Evolutionary conservation across 1,140 invertebrate genomes (phyloP), one percentile per base, ranked within the genome.

Genomic region (Drosophila kanapiae): DNA sequence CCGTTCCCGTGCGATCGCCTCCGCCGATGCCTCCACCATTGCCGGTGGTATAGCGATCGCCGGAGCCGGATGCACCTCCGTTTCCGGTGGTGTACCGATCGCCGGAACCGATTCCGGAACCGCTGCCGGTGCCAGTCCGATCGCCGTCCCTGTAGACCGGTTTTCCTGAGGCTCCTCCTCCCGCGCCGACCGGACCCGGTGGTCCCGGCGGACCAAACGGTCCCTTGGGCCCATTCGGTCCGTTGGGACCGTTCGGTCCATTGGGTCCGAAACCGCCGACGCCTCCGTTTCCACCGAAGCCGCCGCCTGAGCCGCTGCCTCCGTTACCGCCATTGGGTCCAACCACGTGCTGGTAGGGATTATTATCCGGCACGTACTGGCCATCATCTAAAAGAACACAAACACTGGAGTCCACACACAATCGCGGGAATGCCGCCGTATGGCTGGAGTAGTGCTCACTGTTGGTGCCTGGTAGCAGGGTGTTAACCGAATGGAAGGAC

Each of bases 321-420:
- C 90, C 85, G 16, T 42, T 54, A 16, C 82, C 82, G 27, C 85
- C 91, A 57, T 83, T 85, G 18, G 72, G 65, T 23, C 85, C 85
- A 35, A 79, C 60, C 54, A 92, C 74, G 82, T 92, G 91, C 10
- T 68, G 61, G 47, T 92, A 91, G 10, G 81, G 74, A 64, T 65
- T 80, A 27, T 27, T 77, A 68, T 78, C 83, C 29, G 78, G 67
- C 35, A 59, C 65, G 58, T 88, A 91, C 56, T 81, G 63, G 60
- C 92, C 67, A 75, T 86, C 67, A 91, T 87, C 76, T 93, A 91
- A 43, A 86, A 93, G 49, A 93, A 63, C 84, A 87, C 53, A 94
- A 81, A 86, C 54, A 61, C 63, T 80, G 75, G 69, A 76, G 67
- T 69, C 64, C 71, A 47, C 40, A 51, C 11, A 37, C 58, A 43